These are phyloP conservation scores for Zootermopsis nevadensis DNA, from an alignment of 2,888 invertebrate genomes.

Conservation along the genomic window DNA sequence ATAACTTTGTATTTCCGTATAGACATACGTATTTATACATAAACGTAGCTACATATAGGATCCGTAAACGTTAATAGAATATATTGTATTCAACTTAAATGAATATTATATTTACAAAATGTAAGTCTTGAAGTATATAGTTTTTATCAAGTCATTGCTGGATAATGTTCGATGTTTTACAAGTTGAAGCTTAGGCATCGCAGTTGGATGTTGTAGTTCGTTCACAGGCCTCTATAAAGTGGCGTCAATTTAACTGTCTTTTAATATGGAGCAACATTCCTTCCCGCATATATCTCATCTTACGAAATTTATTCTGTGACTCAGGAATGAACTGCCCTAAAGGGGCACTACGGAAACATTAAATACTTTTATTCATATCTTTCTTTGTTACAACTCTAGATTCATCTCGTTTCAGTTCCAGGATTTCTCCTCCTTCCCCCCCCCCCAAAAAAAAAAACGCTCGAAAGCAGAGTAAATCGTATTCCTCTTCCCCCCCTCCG, in stretches of 20 bases:
- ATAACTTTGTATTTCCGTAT: too few species aligned
- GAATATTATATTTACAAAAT: too few species aligned
- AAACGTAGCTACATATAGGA: too few species aligned
- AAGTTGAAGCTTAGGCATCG: background rate
- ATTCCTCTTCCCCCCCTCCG: background rate
- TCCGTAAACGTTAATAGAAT: too few species aligned
- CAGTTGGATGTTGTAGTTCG: background rate
- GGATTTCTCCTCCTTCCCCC: background rate
- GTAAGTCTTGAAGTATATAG: too few species aligned
- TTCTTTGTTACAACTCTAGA: background rate
- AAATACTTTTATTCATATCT: background rate
- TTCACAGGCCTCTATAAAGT: background rate
- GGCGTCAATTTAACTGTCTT: background rate
- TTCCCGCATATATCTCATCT: constrained; percentile 1
- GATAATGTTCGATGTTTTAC: too few species aligned
- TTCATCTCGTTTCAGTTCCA: background rate
- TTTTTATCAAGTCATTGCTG: too few species aligned
- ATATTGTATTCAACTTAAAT: too few species aligned
- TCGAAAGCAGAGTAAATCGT: constrained; percentile 24
- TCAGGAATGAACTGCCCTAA: background rate
- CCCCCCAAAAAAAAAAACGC: too few species aligned
- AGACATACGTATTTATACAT: too few species aligned
- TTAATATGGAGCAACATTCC: background rate
- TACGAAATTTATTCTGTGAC: background rate
- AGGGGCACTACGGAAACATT: background rate